phyloP scores from a whole-genome alignment of 1,140 invertebrate species.

The Apis laboriosa region DNA sequence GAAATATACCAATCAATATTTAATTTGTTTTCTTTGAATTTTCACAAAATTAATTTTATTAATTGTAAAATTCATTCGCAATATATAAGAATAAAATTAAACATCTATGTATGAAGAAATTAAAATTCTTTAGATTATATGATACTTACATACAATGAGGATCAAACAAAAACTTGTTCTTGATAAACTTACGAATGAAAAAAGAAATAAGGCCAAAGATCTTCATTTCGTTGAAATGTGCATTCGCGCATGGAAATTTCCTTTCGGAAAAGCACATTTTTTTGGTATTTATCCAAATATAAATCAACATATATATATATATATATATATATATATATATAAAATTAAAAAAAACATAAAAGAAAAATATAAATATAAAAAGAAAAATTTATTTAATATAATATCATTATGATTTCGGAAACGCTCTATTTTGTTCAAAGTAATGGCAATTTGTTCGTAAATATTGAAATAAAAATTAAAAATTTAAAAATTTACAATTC shows the following conservation, averaged over 20 bases:
- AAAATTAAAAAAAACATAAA: no score
- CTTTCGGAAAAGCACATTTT: no score
- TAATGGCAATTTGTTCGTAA: neutral
- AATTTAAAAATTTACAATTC: neutral
- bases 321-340: no score
- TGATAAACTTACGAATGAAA: neutral
- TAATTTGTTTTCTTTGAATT: neutral
- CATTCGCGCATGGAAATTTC: neutral
- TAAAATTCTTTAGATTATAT: neutral
- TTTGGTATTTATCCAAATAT: no score
- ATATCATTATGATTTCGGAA: neutral
- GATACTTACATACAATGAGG: no score
- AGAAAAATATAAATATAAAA: no score
- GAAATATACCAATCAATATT: neutral
- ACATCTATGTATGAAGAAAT: neutral
- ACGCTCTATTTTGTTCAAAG: no score
- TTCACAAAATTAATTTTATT: neutral
- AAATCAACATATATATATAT: no score
- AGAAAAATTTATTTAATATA: neutral
- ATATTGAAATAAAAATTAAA: neutral
- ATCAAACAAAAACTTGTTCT: neutral
- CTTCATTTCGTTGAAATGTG: conserved; percentile 8
- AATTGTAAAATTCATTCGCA: no score
- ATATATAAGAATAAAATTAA: no score
- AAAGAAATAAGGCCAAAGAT: conserved; percentile 9